These are phyloP conservation scores for Larimichthys polyactis DNA, from an alignment of 2,113 vertebrate genomes.

Conservation along the genomic window DNA sequence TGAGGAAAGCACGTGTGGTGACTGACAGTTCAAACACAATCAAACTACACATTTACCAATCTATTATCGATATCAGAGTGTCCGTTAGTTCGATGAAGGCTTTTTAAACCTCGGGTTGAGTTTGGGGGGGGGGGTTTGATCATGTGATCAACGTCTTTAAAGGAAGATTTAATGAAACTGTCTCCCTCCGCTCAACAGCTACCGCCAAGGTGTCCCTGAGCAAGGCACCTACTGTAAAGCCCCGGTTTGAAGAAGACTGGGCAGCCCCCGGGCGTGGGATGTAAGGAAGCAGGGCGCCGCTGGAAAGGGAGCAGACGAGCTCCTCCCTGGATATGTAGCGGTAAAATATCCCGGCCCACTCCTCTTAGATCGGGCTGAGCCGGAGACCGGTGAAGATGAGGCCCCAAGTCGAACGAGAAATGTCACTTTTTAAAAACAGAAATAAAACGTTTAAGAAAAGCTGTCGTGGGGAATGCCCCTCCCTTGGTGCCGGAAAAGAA, in stretches of 20 bases:
- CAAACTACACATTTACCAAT: slow-evolving; percentile 56
- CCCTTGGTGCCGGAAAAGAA: slow-evolving; percentile 40
- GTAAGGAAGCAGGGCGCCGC: slow-evolving; percentile 22
- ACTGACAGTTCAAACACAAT: slow-evolving; percentile 55
- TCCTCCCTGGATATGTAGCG: slow-evolving; percentile 59
- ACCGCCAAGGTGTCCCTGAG: slow-evolving; percentile 70
- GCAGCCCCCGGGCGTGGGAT: slow-evolving; percentile 15
- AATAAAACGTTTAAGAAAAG: slow-evolving; percentile 51
- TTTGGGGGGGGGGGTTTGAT: not conserved
- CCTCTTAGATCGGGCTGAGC: slow-evolving; percentile 20
- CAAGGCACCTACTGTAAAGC: slow-evolving; percentile 72
- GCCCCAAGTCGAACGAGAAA: slow-evolving; percentile 45
- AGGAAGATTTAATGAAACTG: slow-evolving; percentile 30
- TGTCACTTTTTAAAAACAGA: slow-evolving; percentile 49
- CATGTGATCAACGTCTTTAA: slow-evolving; percentile 29
- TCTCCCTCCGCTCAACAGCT: slow-evolving; percentile 40
- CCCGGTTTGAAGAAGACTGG: slow-evolving; percentile 20
- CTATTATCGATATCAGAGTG: slow-evolving; percentile 37
- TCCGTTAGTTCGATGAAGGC: slow-evolving; percentile 42
- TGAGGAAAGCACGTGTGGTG: slow-evolving; percentile 63
- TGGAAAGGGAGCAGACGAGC: slow-evolving; percentile 17
- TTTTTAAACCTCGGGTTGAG: slow-evolving; percentile 14
- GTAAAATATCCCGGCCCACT: slow-evolving; percentile 29
- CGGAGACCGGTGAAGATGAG: slow-evolving; percentile 53
- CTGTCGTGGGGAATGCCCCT: slow-evolving; percentile 12